These are phyloP conservation scores for Calyptomena viridis DNA, from an alignment of 2,113 vertebrate species.

Conservation along the genomic window DNA sequence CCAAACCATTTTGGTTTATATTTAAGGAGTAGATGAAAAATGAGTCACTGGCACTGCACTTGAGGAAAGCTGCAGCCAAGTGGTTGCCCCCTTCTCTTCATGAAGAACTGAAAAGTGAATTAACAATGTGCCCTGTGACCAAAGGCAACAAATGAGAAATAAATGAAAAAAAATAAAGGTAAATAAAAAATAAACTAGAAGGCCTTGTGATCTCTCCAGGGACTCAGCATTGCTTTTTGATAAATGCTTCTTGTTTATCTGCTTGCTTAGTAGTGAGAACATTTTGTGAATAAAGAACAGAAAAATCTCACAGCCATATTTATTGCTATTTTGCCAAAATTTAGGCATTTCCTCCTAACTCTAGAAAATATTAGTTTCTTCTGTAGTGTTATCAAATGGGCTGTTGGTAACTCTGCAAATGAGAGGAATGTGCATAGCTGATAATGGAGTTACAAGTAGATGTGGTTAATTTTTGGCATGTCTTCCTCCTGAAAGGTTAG, in stretches of 20 bases:
- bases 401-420: not conserved
- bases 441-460: not conserved
- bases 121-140: not conserved
- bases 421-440: not conserved
- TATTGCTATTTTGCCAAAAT: not conserved
- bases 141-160: not conserved
- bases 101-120: not conserved
- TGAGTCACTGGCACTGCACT: rapidly evolving
- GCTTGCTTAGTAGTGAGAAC: not conserved
- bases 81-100: not conserved
- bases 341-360: not conserved
- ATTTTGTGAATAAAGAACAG: not conserved
- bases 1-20: rapidly evolving
- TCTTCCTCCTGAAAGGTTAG: not conserved
- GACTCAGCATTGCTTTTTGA: not conserved
- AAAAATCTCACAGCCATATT: not conserved
- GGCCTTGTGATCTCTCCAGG: not conserved
- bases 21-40: not conserved
- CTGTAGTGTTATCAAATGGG: not conserved
- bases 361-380: not conserved
- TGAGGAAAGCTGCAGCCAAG: not conserved
- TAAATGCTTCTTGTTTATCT: not conserved
- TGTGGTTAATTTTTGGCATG: not conserved
- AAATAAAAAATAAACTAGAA: not conserved
- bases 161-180: not conserved